Evolutionary conservation across 1,140 invertebrate genomes (phyloP).

Genomic region (Hyphantria cunea): DNA sequence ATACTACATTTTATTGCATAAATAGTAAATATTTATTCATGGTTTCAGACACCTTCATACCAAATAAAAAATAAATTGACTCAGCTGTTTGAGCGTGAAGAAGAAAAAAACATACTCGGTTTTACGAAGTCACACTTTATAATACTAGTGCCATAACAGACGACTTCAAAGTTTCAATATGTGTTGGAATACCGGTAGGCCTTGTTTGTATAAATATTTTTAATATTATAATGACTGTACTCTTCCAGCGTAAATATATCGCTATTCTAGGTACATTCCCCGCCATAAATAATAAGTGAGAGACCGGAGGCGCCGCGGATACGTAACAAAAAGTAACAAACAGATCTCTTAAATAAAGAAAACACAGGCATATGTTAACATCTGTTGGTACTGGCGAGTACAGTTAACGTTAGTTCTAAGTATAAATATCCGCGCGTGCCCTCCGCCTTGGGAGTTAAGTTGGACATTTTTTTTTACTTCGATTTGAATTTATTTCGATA

Average conservation of each 20-base stretch:
- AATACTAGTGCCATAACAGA: too few species aligned
- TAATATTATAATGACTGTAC: not conserved
- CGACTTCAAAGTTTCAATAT: too few species aligned
- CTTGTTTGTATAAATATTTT: too few species aligned
- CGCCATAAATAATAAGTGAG: constrained; percentile 77
- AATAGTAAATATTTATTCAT: too few species aligned
- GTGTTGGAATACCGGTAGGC: too few species aligned
- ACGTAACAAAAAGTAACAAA: constrained; percentile 78
- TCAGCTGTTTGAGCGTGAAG: too few species aligned
- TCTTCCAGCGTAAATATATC: constrained; percentile 30
- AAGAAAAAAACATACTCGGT: too few species aligned
- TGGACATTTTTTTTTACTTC: constrained; percentile 15
- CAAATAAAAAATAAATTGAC: too few species aligned
- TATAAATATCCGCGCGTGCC: constrained; percentile 23
- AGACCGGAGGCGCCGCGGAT: constrained; percentile 74
- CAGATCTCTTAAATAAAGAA: constrained; percentile 80
- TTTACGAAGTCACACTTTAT: too few species aligned
- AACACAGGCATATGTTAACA: constrained; percentile 77
- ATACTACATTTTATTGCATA: too few species aligned
- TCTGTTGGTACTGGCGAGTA: constrained; percentile 51
- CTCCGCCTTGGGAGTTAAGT: not conserved
- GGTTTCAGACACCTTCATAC: too few species aligned
- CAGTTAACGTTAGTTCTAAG: constrained; percentile 19
- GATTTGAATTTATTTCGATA: not conserved
- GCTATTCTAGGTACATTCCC: constrained; percentile 55